phyloP scores from a whole-genome alignment of 2,797 vertebrate genomes.

The Eulemur albifrons region DNA sequence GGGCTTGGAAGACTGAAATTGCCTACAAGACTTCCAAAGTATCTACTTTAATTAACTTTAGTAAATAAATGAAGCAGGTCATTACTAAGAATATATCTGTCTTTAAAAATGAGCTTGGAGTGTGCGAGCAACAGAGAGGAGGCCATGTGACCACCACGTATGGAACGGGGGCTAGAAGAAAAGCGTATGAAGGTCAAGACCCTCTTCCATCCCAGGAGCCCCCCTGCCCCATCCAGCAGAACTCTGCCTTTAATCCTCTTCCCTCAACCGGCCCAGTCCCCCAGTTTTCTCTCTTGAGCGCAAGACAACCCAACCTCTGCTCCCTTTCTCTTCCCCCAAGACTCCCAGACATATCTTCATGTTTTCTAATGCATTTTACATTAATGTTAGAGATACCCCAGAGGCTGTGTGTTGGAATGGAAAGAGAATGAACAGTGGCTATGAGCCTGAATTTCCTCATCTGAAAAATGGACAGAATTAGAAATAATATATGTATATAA shows the following conservation, averaged over 20 bases:
- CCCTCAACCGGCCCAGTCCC: background rate
- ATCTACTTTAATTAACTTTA: slow-evolving; percentile 41
- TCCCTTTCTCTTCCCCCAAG: background rate
- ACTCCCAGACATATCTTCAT: background rate
- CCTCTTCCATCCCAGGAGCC: background rate
- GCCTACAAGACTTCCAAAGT: slow-evolving; percentile 25
- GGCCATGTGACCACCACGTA: too few relatives aligned
- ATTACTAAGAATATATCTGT: background rate
- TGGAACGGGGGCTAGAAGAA: background rate
- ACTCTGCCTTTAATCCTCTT: background rate
- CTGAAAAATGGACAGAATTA: background rate
- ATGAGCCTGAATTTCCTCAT: background rate
- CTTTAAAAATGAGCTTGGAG: slow-evolving; percentile 7
- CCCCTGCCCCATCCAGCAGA: background rate
- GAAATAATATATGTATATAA: background rate
- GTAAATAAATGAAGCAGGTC: slow-evolving; percentile 19
- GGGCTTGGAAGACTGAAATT: slow-evolving; percentile 44
- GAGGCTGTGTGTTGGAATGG: background rate
- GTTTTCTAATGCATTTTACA: background rate
- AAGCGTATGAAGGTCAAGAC: background rate
- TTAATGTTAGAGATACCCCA: background rate
- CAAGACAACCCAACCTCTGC: background rate
- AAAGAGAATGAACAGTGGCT: background rate
- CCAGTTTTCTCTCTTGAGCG: background rate
- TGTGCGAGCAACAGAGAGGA: background rate